phyloP scores from a whole-genome alignment of 2,888 invertebrate genomes.

The Drosophila neutralis region DNA sequence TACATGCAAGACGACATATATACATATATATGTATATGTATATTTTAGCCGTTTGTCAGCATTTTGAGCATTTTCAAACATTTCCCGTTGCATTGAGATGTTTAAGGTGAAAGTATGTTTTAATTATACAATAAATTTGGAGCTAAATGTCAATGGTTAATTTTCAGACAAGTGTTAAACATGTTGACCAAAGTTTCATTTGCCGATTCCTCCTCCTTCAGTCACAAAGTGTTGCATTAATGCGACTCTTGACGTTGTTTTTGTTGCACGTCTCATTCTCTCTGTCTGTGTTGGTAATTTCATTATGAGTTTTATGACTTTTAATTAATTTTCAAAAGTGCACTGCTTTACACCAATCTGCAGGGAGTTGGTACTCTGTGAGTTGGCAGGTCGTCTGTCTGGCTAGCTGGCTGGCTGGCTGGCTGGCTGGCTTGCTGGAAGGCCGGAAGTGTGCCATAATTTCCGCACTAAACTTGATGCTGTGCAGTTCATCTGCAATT shows the following conservation, averaged over 20 bases:
- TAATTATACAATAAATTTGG: conserved; percentile 54
- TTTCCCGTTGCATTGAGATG: conserved; percentile 30
- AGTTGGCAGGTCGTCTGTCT: conserved; percentile 18
- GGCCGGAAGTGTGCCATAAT: conserved; percentile 72
- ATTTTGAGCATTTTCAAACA: conserved; percentile 5
- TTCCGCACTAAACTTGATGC: conserved; percentile 72
- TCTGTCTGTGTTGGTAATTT: conserved; percentile 57
- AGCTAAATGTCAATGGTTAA: conserved; percentile 8
- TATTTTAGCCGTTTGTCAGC: not conserved
- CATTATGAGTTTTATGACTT: conserved; percentile 78
- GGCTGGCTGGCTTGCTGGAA: conserved; percentile 17
- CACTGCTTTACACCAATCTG: conserved; percentile 67
- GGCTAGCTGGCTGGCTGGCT: conserved; percentile 1
- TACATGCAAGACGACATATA: not conserved
- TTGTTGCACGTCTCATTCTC: conserved; percentile 19
- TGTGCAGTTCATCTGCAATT: conserved; percentile 70
- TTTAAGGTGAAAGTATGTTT: conserved; percentile 51
- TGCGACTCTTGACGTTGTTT: conserved; percentile 13
- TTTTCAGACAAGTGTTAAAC: conserved; percentile 27
- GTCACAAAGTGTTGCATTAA: conserved; percentile 6
- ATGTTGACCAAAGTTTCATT: conserved; percentile 9
- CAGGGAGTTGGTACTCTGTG: conserved; percentile 18
- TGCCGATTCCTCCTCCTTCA: not conserved
- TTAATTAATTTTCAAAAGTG: conserved; percentile 76
- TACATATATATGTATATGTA: not conserved